Evolutionary conservation across 2,113 vertebrate species (phyloP).

Genomic region (Scophthalmus maximus): DNA sequence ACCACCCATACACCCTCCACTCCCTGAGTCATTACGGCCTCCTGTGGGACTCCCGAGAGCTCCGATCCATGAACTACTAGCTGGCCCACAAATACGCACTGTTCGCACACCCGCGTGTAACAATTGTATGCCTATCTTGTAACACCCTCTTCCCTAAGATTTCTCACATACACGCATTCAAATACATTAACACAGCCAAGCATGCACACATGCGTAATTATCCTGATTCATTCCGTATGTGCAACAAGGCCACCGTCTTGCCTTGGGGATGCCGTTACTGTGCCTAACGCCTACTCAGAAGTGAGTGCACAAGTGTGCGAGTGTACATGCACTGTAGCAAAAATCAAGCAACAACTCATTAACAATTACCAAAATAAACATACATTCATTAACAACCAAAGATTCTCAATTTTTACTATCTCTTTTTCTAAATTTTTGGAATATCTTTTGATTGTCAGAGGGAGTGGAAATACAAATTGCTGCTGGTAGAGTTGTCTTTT

Average conservation of each 20-base stretch:
- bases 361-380: too few species aligned
- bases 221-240: conserved; percentile 84
- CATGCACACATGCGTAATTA: conserved; percentile 58
- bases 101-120: conserved; percentile 26
- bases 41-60: conserved; percentile 79
- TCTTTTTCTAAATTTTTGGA: too few species aligned
- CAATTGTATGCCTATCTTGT: conserved; percentile 29
- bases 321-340: neutral
- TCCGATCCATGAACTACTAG: conserved; percentile 71
- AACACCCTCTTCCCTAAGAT: conserved; percentile 30
- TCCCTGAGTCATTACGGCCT: conserved; percentile 83
- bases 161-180: conserved; percentile 50
- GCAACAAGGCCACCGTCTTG: conserved; percentile 78
- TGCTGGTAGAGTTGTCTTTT: too few species aligned
- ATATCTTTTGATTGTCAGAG: too few species aligned
- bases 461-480: too few species aligned
- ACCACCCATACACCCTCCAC: conserved; percentile 69
- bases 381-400: too few species aligned
- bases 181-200: conserved; percentile 50
- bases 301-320: conserved; percentile 8
- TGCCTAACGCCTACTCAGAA: conserved; percentile 54
- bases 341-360: too few species aligned
- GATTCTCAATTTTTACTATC: too few species aligned
- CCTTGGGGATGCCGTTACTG: conserved; percentile 59
- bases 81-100: conserved; percentile 37